Base-by-base conservation (phyloP, 1,140 invertebrate species). In the Cydia strobilella region DNA sequence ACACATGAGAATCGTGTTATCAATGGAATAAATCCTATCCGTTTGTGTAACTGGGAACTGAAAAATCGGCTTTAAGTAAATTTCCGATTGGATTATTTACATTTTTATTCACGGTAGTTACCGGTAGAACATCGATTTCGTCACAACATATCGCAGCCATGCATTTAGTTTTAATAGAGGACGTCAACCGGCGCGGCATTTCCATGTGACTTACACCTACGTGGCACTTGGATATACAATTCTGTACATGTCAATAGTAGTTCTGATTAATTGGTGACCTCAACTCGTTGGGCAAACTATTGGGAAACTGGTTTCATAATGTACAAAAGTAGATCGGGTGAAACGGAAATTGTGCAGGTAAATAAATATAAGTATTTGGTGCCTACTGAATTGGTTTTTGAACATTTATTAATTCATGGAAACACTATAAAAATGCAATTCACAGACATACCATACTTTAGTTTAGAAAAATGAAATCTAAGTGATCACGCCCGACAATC, bases 261-360 rank as follows among this genome's bases (percentile, higher is more conserved):
- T 77, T 79, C 74, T 75, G 78, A 82, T 82, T 82, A 82, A 82
- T 82, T 79, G 78, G 76, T 71, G 74, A 59, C 80, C 79, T 77
- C 75, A 54, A 75, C 74, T 25, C 42, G 76, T 76, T 75, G 75
- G 63, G 39, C 74, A 69, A 78, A 79, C 75, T 39, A 62, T 77
- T 79, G 73, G 39, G 62, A 27, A 77, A 81, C 74, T 54, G 25
- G 48, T 72, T 72, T 59, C 75, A 72, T 23, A 72, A 72, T 63
- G 23, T 18, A 51, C 65, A 39, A 42, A 69, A 69, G n/a, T 39
- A 42, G 20, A 59, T 20, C 54, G 18, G 18, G 10, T 54, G 48
- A 23, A 20, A 20, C 18, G 18, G 18, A 20, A 4, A 59, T 23
- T 59, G 54, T 10, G 18, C 6, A 18, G 7, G 5, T n/a, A 20